phyloP scores from a whole-genome alignment of 2,797 vertebrate genomes.

The Urosaurus nigricauda region DNA sequence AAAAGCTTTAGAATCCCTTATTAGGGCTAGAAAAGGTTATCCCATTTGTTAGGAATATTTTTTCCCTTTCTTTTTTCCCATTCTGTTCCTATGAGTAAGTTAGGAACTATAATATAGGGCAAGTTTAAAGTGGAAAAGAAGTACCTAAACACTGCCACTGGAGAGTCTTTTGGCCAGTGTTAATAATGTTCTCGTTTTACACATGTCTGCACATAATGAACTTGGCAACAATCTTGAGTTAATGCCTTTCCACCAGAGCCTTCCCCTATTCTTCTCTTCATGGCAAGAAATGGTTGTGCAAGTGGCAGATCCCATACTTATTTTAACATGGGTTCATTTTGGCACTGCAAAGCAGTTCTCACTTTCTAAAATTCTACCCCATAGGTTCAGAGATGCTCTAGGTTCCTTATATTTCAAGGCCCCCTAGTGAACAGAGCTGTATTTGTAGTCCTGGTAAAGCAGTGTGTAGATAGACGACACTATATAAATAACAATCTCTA shows the following conservation, averaged over 20 bases:
- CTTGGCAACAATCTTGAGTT: neutral
- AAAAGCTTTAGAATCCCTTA: no score
- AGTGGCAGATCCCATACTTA: neutral
- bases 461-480: neutral
- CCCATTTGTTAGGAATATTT: neutral
- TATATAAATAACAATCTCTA: neutral
- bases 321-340: neutral
- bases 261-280: neutral
- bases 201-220: neutral
- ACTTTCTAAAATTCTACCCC: neutral
- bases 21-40: neutral
- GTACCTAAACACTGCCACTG: conserved; percentile 3
- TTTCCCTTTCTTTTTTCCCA: neutral
- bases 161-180: neutral
- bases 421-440: neutral
- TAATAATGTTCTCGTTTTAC: neutral
- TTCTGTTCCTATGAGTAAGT: conserved; percentile 15
- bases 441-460: neutral
- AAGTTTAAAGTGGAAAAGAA: conserved; percentile 27
- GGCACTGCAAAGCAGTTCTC: neutral
- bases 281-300: neutral
- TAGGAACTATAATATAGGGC: conserved; percentile 11
- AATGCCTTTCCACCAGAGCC: neutral
- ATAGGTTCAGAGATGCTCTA: neutral
- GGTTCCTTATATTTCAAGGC: neutral